These are phyloP conservation scores for Takifugu ocellatus DNA, from an alignment of 2,797 vertebrate genomes.

Conservation along the genomic window DNA sequence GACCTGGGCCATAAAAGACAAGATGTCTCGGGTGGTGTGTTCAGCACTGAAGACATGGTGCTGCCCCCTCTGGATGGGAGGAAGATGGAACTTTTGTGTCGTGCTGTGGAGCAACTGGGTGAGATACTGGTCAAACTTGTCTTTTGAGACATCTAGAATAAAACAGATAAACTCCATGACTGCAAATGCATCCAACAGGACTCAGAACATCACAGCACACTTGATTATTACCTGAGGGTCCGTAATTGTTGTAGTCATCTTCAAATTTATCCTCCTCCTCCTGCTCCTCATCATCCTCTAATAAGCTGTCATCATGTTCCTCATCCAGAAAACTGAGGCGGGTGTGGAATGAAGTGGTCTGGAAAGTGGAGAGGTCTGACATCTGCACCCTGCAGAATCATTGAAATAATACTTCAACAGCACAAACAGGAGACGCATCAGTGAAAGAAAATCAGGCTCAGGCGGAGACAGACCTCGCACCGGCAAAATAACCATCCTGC, in stretches of 20 bases:
- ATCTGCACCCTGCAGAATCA: conserved; percentile 84
- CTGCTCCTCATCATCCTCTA: conserved; percentile 68
- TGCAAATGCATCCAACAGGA: neutral
- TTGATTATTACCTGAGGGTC: conserved; percentile 39
- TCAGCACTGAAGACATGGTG: conserved; percentile 86
- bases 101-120: conserved; percentile 87
- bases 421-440: neutral
- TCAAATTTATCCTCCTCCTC: conserved; percentile 48
- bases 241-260: conserved; percentile 46
- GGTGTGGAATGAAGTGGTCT: conserved; percentile 93
- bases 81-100: conserved; percentile 80
- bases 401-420: conserved; percentile 1
- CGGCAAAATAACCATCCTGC: conserved; percentile 95
- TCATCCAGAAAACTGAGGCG: conserved; percentile 91
- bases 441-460: neutral
- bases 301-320: conserved; percentile 81
- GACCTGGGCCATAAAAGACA: conserved; percentile 92
- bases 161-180: conserved; percentile 5
- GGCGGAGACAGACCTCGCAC: conserved; percentile 83
- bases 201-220: too few relatives aligned
- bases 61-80: conserved; percentile 84
- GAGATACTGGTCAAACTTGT: conserved; percentile 90
- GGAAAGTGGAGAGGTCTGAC: conserved; percentile 86
- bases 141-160: conserved; percentile 61
- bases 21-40: conserved; percentile 91